Evolutionary conservation across 1,140 invertebrate genomes (phyloP), one percentile per base, ranked within the genome.

Genomic region (Daktulosphaira vitifoliae): DNA sequence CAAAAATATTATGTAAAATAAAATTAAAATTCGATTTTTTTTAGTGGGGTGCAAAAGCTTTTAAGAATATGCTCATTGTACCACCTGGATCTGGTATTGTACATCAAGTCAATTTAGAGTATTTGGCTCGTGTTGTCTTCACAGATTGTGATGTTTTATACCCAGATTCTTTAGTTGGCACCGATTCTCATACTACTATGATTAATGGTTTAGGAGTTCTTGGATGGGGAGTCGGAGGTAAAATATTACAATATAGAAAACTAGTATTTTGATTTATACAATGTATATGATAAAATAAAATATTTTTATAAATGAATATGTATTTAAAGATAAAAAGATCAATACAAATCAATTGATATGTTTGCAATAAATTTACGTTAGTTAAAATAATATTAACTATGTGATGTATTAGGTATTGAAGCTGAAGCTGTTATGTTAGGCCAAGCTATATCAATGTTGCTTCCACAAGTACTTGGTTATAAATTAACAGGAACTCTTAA

Each of bases 171-270:
- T 84, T 99, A 37, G 95, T 99, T n/a, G 96, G 96, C 11, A 98
- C 96, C 0, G 96, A 99, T 80, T 95, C 91, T 6, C 96, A 99
- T 72, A 99, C 96, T 7, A 98, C 96, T 1, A 98, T 98, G 95
- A 96, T 99, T 52, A 98, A 98, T 74, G 96, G 96, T 1, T 75
- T 89, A 15, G 86, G 87, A 16, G 83, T 89, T 7, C 76, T 89
- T 33, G 87, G 86, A 15, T 89, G 87, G 87, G 87, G 87, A 66
- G 85, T 86, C 16, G 84, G 84, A 44, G 85, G 81, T 78, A 52
- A 71, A 70, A 20, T 51, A n/a, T n/a, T n/a, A n/a, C 13, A 39
- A 49, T 37, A 49, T 15, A 49, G 38, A 38, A 16, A 18, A 37
- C 2, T 44, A 48, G 0, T n/a, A n/a, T 39, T 39, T 39, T 39